A percentile compares a stretch with the other conserved stretches of the same genome.
phyloP scores from a whole-genome alignment of 2,113 vertebrate species.

The Pygoscelis adeliae region DNA sequence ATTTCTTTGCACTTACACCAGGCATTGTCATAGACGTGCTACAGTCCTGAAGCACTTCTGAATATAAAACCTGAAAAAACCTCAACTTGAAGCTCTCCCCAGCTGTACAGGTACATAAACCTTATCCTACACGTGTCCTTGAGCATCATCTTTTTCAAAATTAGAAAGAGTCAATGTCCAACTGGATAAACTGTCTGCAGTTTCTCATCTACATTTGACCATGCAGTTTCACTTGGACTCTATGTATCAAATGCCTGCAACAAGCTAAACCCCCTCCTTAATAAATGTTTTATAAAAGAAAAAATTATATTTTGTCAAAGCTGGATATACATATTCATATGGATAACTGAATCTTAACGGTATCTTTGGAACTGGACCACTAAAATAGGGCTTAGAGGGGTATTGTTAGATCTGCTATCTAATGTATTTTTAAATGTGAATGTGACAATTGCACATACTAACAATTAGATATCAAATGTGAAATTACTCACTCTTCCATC shows the following conservation, averaged over 20 bases:
- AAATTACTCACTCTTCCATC: neutral
- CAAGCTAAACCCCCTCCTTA: neutral
- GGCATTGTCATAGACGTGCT: neutral
- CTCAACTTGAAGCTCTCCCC: neutral
- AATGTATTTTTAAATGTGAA: neutral
- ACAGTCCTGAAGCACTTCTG: neutral
- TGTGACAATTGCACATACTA: neutral
- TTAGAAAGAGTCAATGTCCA: neutral
- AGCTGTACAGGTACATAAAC: neutral
- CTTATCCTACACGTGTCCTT: neutral
- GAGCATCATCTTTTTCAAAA: neutral
- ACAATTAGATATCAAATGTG: neutral
- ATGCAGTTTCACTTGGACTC: neutral
- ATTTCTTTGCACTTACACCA: neutral
- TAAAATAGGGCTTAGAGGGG: accelerated
- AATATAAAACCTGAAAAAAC: neutral
- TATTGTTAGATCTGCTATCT: neutral
- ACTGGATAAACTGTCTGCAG: neutral
- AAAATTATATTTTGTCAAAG: neutral
- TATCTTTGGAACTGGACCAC: neutral
- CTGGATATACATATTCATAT: neutral
- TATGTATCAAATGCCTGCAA: neutral
- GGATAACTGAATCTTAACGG: neutral
- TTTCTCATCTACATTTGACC: neutral
- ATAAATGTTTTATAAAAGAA: neutral